Evolutionary conservation across 2,113 vertebrate species (phyloP), one percentile per base, ranked within the genome.

Genomic region (Silurus glanis): DNA sequence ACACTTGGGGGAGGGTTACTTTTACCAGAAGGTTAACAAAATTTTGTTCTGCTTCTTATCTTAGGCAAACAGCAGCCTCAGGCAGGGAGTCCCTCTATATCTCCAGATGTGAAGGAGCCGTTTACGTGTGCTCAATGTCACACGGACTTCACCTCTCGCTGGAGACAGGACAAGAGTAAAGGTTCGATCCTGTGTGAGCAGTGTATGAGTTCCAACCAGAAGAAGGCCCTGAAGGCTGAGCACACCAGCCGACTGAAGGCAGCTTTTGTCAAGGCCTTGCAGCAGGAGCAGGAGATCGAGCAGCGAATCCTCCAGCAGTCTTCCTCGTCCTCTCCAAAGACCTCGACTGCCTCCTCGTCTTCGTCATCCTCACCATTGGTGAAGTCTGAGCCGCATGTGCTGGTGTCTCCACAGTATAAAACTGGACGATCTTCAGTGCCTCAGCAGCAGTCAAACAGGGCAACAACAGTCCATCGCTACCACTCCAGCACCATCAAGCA

Each of bases 61-160:
- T 53, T 19, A 94, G 97, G 96, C 84, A 98, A 97, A 91, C 91
- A 91, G 49, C 90, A 94, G 59, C 91, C 92, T 0, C 88, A 93
- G 0, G 87, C 94, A 0, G 90, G 91, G 47, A 87, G 91, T 14
- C 83, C 92, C 58, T 80, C 94, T 0, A 83, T 93, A 0, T 90
- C 67, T 84, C 84, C 91, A 0, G 72, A 92, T 23, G 94, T 95
- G 72, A 97, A 97, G 58, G 98, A 99, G 91, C 98, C 98, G 83
- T 96, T 96, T 87, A 95, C 95, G 87, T 99, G 98, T 6, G 94
- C 95, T 25, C 97, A 99, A 93, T 99, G 98, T 91, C 97, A 98
- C 95, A 99, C 98, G 0, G 98, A 99, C 94, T 99, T 99, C 94
- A 99, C 98, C 0, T 98, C 97, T 89, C 97, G 98, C 85, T 99